Percentiles rank a stretch among this genome's conserved stretches.
These are phyloP conservation scores for Rhizomys pruinosus DNA, from an alignment of 2,113 vertebrate species.

Conservation along the genomic window DNA sequence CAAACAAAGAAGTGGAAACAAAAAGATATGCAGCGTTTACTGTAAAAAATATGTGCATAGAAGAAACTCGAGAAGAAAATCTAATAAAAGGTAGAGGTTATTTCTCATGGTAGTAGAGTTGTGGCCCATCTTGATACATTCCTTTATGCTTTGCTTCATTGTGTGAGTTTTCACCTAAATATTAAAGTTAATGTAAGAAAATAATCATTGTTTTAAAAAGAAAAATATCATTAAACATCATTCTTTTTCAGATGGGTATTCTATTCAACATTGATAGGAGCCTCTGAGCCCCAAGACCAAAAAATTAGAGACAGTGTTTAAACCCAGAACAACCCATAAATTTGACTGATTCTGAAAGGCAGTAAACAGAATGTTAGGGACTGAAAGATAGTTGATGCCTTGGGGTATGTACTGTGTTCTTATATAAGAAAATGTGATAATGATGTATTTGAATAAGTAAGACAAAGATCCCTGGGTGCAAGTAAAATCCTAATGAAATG, in stretches of 20 bases:
- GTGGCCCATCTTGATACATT: neutral
- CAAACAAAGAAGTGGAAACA: neutral
- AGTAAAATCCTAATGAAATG: slow-evolving; percentile 7
- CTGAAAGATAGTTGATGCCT: slow-evolving; percentile 49
- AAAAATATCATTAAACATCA: neutral
- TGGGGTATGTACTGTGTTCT: neutral
- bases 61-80: slow-evolving; percentile 46
- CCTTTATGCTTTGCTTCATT: neutral
- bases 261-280: neutral
- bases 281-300: neutral
- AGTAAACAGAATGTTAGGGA: slow-evolving; percentile 33
- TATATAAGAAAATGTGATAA: slow-evolving; percentile 53
- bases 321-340: slow-evolving; percentile 47
- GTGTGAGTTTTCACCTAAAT: neutral
- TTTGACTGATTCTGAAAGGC: slow-evolving; percentile 30
- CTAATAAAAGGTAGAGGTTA: neutral
- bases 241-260: neutral
- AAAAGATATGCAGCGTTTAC: neutral
- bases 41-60: neutral
- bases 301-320: slow-evolving; percentile 56
- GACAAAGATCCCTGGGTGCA: neutral
- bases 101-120: neutral
- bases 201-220: slow-evolving; percentile 21
- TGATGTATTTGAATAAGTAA: slow-evolving; percentile 53
- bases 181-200: slow-evolving; percentile 33